phyloP scores from a whole-genome alignment of 2,888 invertebrate species.

The Melieria picta region DNA sequence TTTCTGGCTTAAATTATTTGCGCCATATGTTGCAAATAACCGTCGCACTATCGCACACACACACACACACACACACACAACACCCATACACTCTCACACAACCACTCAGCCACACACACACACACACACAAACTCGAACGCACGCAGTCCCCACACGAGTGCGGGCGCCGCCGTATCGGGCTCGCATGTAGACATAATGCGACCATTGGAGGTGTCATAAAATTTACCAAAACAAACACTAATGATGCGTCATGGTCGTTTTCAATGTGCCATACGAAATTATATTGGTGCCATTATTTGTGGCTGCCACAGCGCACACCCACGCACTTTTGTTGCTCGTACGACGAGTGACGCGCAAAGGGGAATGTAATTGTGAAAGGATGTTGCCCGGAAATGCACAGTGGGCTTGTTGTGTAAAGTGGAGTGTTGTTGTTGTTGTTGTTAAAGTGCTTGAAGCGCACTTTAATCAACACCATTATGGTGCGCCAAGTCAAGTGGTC shows the following conservation, averaged over 20 bases:
- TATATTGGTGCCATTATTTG: conserved; percentile 21
- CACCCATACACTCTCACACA: conserved; percentile 3
- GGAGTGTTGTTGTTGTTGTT: no score
- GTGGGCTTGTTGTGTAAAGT: no score
- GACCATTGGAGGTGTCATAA: conserved; percentile 22
- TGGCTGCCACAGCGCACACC: neutral
- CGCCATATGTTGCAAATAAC: conserved; percentile 41
- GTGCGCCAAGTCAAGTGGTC: no score
- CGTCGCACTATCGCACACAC: conserved; percentile 22
- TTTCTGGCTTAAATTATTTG: conserved; percentile 36
- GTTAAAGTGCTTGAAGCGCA: no score
- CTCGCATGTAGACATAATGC: neutral
- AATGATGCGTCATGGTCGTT: conserved; percentile 31
- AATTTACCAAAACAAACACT: conserved; percentile 32
- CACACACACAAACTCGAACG: conserved; percentile 11
- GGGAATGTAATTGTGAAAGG: no score
- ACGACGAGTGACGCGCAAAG: neutral
- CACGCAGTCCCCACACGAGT: neutral
- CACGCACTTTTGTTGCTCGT: neutral
- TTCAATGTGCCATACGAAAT: conserved; percentile 17
- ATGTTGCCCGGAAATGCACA: no score
- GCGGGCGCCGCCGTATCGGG: neutral
- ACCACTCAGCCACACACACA: neutral
- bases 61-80: neutral
- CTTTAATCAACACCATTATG: no score